Conservation (phyloP, 2,888 invertebrate genomes). For the Ectemnius continuus region DNA sequence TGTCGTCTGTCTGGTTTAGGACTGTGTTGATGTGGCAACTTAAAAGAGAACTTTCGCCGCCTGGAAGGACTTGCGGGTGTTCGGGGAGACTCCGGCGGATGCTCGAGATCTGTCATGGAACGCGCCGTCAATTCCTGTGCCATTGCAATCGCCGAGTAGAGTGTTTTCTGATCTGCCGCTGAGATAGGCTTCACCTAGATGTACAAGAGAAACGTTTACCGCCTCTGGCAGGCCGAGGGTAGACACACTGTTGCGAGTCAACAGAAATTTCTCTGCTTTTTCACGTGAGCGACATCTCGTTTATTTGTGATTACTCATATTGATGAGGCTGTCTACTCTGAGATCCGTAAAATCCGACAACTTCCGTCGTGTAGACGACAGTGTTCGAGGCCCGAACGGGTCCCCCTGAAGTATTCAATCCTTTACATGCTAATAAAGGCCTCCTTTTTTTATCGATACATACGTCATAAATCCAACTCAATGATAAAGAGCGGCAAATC, state of each 20-base stretch:
- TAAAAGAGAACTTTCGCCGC: conserved; percentile 89
- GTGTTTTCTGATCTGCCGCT: conserved; percentile 92
- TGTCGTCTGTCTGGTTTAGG: conserved; percentile 88
- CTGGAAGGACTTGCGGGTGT: conserved; percentile 80
- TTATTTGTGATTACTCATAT: background rate
- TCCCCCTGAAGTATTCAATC: background rate
- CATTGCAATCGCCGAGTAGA: conserved; percentile 95
- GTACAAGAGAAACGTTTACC: conserved; percentile 65
- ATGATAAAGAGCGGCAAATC: conserved; percentile 62
- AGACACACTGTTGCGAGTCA: background rate
- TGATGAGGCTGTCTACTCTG: too few relatives aligned
- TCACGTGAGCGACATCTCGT: background rate
- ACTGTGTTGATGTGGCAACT: conserved; percentile 83
- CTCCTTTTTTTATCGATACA: background rate
- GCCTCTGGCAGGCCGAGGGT: conserved; percentile 24
- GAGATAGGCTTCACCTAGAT: conserved; percentile 92
- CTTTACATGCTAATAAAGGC: background rate
- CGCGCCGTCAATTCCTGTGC: conserved; percentile 92
- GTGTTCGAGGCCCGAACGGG: too few relatives aligned
- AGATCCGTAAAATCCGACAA: too few relatives aligned
- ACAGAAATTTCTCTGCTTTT: conserved; percentile 18
- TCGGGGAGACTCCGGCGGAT: conserved; percentile 77
- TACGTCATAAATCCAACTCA: conserved; percentile 14
- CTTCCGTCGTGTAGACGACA: too few relatives aligned
- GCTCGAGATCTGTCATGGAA: conserved; percentile 77